Conservation (phyloP, 2,797 vertebrate species). For the Falco naumanni region DNA sequence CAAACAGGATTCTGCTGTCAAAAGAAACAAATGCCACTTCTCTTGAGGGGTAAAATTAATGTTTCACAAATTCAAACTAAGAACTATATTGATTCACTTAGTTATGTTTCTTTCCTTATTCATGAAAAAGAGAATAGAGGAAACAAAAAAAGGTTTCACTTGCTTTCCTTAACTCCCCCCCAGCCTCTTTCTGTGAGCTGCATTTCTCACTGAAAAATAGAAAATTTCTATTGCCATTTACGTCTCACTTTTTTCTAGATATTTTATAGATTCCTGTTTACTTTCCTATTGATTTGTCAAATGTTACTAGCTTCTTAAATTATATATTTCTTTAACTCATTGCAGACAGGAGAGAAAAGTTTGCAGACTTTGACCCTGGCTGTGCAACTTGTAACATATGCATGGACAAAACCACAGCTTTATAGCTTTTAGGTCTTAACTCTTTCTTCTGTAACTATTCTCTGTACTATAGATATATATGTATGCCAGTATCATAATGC, state of each 20-base stretch:
- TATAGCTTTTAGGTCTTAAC: background rate
- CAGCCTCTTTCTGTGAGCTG: fast-evolving
- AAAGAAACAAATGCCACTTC: background rate
- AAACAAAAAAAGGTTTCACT: background rate
- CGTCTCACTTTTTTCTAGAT: background rate
- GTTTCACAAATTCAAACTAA: background rate
- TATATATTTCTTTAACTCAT: background rate
- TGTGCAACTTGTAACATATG: background rate
- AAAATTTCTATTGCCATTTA: background rate
- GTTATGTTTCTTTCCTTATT: background rate
- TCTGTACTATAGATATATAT: background rate
- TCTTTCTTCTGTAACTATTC: background rate
- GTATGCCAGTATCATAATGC: background rate
- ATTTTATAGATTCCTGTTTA: background rate
- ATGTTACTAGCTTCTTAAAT: background rate
- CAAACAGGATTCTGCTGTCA: background rate
- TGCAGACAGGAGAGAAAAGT: background rate
- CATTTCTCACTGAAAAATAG: background rate
- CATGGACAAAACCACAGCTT: background rate
- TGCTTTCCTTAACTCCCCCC: background rate
- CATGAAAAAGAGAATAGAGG: background rate
- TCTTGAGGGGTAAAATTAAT: background rate
- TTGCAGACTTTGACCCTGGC: background rate
- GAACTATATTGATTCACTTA: background rate
- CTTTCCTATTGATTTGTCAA: background rate